A percentile compares a stretch with the other conserved stretches of the same genome.
These are phyloP conservation scores for Manis crassicaudata DNA, from an alignment of 2,797 vertebrate genomes.

Conservation along the genomic window DNA sequence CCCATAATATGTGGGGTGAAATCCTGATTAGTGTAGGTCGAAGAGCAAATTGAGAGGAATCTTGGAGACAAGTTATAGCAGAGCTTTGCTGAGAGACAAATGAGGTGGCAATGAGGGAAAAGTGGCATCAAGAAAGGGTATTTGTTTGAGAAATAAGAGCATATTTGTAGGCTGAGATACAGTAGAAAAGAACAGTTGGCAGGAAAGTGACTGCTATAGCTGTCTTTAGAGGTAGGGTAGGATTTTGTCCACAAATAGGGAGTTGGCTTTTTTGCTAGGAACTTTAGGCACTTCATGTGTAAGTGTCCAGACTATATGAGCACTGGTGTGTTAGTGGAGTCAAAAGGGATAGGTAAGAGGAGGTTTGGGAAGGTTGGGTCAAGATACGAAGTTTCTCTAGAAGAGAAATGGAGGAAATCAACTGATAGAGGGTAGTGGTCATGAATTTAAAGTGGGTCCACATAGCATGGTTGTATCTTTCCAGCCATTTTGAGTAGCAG, in stretches of 20 bases:
- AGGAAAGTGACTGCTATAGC: neutral
- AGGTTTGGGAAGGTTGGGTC: neutral
- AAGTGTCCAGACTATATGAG: neutral
- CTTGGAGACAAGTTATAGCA: neutral
- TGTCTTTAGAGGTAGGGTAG: neutral
- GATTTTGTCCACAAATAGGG: neutral
- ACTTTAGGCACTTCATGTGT: neutral
- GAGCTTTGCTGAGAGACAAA: neutral
- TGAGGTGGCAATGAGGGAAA: neutral
- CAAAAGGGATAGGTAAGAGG: neutral
- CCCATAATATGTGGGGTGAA: neutral
- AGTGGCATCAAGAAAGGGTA: neutral
- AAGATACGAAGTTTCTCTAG: neutral
- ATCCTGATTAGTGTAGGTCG: neutral
- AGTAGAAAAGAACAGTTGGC: neutral
- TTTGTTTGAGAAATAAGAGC: neutral
- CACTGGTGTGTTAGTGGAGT: neutral
- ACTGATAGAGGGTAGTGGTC: neutral
- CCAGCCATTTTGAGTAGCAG: neutral
- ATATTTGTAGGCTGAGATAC: neutral
- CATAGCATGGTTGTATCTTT: neutral
- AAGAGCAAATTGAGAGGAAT: neutral
- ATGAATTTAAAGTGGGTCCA: neutral
- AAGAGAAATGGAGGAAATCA: neutral
- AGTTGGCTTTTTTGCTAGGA: neutral